Base-by-base conservation (phyloP, 2,797 vertebrate species). In the Eptatretus atami region DNA sequence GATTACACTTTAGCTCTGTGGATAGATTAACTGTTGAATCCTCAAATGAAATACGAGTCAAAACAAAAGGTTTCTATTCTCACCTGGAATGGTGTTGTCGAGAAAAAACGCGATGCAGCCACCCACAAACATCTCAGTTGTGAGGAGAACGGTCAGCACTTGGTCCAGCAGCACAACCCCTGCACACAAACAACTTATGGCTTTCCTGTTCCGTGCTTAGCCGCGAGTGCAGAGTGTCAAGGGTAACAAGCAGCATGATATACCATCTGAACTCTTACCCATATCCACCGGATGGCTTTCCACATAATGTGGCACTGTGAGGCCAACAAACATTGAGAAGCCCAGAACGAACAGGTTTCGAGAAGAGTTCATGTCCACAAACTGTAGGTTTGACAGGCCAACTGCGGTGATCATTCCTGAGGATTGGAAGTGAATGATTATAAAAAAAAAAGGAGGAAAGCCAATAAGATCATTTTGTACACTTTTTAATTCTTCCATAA, bases 381-480 rank as follows among this genome's bases (percentile, higher is more conserved):
- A 76, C 74, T 96, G 90, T 64, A 96, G 79, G 70, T 94, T 96
- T 63, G 90, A 96, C 65, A 95, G 76, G 3, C 90, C 90, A 11
- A 94, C 81, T 1, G 90, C 88, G 2, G 88, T 95, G 71, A 95
- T 94, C 86, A 92, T 92, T 64, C 90, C 90, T 96, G 72, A 53
- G 67, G 53, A 63, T 53, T 60, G 52, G 15, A 64, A 57, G n/a
- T 10, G 53, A 44, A 64, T 15, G n/a, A 13, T 15, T 15, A 11
- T 44, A 14, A 52, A 44, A 14, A 52, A 44, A 14, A 31, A n/a
- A 12, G 53, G 13, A 12, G 53, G 53, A 44, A 15, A 44, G 31
- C 31, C 31, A 44, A 3, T 44, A 44, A 44, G 31, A 5, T 44
- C 4, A 5, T 44, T 44, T 44, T 44, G 31, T 44, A 44, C 31